phyloP scores from a whole-genome alignment of 2,797 vertebrate species.

The Tapirus indicus region DNA sequence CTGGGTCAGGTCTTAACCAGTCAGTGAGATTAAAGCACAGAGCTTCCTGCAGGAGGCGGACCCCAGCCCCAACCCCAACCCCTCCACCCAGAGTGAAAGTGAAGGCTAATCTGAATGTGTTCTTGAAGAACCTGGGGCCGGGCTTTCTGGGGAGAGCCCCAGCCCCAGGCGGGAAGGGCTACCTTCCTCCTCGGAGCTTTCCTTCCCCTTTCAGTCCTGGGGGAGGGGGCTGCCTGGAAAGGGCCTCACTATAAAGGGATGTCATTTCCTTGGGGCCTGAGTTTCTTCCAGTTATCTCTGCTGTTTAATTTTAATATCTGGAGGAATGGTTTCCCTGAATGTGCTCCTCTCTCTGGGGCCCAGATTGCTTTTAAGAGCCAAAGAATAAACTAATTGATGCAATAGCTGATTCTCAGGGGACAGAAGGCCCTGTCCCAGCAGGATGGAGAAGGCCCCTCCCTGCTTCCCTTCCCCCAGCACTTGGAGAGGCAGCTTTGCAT shows the following conservation, averaged over 20 bases:
- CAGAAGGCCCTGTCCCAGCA: not conserved
- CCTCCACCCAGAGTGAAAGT: not conserved
- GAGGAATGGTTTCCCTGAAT: not conserved
- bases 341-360: not conserved
- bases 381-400: not conserved
- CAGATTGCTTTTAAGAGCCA: conserved; percentile 54
- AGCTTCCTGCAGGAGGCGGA: not conserved
- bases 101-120: not conserved
- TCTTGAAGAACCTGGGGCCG: not conserved
- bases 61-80: no score
- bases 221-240: not conserved
- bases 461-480: fast-evolving
- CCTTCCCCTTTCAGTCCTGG: not conserved
- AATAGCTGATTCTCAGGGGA: not conserved
- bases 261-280: not conserved
- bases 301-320: conserved; percentile 41
- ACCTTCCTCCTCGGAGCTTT: not conserved
- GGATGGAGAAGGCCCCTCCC: not conserved
- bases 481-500: not conserved
- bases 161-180: not conserved
- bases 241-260: not conserved
- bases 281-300: not conserved
- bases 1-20: not conserved
- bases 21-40: not conserved
- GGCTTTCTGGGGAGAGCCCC: not conserved